Conservation (phyloP, 1,140 invertebrate genomes). For the Temnothorax longispinosus region DNA sequence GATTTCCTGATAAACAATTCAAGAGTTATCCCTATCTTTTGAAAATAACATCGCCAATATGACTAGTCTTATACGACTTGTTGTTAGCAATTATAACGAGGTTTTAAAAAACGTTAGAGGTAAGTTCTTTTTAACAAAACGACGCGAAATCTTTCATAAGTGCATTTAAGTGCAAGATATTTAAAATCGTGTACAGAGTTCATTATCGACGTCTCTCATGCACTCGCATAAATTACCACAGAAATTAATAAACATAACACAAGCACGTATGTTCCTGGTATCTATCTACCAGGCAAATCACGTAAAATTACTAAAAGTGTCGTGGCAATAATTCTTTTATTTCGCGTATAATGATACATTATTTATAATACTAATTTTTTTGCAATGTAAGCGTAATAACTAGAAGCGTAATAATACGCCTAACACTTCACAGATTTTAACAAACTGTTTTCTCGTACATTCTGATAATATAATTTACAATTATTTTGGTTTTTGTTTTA, state of each 20-base stretch:
- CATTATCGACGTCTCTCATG: too few relatives aligned
- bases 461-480: neutral
- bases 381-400: neutral
- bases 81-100: slow-evolving; percentile 87
- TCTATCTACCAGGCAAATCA: too few relatives aligned
- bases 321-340: too few relatives aligned
- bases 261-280: too few relatives aligned
- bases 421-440: neutral
- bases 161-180: too few relatives aligned
- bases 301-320: too few relatives aligned
- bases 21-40: neutral
- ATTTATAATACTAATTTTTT: neutral
- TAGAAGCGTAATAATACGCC: neutral
- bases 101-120: slow-evolving; percentile 85
- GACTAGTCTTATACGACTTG: slow-evolving; percentile 84
- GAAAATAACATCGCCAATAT: slow-evolving; percentile 73
- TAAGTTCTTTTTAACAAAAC: slow-evolving; percentile 68
- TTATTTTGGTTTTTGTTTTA: neutral
- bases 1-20: neutral
- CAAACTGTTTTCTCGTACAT: neutral
- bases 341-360: neutral
- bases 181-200: too few relatives aligned
- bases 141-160: too few relatives aligned
- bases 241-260: too few relatives aligned
- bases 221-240: too few relatives aligned